Conservation (phyloP, 1,140 invertebrate species). For the Macrotrachela quadricornifera region DNA sequence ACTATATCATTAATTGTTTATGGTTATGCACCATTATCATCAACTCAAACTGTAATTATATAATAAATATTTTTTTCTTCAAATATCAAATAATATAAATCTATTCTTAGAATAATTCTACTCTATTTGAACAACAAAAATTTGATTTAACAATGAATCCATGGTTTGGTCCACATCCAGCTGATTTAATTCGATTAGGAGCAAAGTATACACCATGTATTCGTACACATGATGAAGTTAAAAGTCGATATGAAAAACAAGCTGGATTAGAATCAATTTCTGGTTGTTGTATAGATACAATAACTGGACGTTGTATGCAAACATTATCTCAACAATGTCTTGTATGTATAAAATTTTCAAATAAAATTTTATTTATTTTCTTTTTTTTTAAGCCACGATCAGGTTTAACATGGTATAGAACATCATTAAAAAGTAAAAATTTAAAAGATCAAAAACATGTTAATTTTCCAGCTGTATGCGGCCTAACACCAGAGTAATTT, state of each 20-base stretch:
- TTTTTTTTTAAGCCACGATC: neutral
- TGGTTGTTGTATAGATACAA: slow-evolving; percentile 52
- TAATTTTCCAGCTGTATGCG: slow-evolving; percentile 66
- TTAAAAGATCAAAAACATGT: too few species aligned
- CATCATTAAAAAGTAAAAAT: slow-evolving; percentile 9
- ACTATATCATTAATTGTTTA: slow-evolving; percentile 72
- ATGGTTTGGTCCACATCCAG: slow-evolving; percentile 33
- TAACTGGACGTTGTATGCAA: slow-evolving; percentile 80
- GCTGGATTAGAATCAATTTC: slow-evolving; percentile 64
- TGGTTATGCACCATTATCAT: slow-evolving; percentile 61
- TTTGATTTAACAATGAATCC: too few species aligned
- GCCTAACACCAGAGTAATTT: slow-evolving; percentile 73
- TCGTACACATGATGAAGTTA: slow-evolving; percentile 69
- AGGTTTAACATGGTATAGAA: slow-evolving; percentile 12
- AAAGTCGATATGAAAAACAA: slow-evolving; percentile 60
- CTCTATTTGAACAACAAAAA: too few species aligned
- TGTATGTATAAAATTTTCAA: slow-evolving; percentile 31
- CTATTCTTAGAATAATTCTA: too few species aligned
- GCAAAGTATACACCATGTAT: slow-evolving; percentile 98
- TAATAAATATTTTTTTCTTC: too few species aligned
- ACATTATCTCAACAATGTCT: slow-evolving; percentile 83
- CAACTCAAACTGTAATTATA: too few species aligned
- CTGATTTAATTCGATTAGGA: slow-evolving; percentile 85
- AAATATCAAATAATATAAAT: too few species aligned
- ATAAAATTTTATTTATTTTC: neutral